Evolutionary conservation across 2,888 invertebrate species (phyloP), one percentile per base, ranked within the genome.

Genomic region (Eremobia ochroleuca): DNA sequence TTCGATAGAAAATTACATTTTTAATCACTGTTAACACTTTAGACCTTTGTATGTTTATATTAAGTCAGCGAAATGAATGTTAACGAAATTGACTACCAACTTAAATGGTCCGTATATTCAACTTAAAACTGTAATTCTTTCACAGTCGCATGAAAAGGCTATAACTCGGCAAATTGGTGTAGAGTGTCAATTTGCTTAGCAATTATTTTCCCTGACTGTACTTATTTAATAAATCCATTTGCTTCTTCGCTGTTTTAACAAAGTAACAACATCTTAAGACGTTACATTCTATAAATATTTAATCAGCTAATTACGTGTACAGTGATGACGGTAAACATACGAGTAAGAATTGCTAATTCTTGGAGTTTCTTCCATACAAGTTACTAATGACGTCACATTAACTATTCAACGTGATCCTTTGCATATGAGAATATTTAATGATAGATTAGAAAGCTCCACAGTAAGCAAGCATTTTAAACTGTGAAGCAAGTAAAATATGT

Each of bases 281-380:
- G 25, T 43, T 13, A 52, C 6, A 58, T 34, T 15, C 0, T 40
- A 73, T 92, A 83, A 91, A 93, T 93, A 90, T 88, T 92, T 87
- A 68, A 93, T 87, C 55, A 77, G 69, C 86, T 92, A 91, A 92
- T 93, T 92, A 92, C 85, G 76, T 85, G 85, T 46, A 40, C 55
- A 74, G 52, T n/a, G 75, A 43, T 81, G 87, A 76, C 49, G 86
- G 87, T 83, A 81, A 83, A 86, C 87, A 87, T 79, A 78, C 76
- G 85, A 82, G 86, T 87, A 92, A 91, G 89, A 92, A 91, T 83
- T 85, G 77, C 81, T 89, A 92, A 92, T 88, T 88, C 87, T 88
- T 87, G 85, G 81, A 90, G 89, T 85, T 89, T 87, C 88, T 88
- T 85, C 70, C 74, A 62, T 0, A 72, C 65, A 73, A 70, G 85